phyloP scores from a whole-genome alignment of 1,140 invertebrate species.

The Campoletis sonorensis region DNA sequence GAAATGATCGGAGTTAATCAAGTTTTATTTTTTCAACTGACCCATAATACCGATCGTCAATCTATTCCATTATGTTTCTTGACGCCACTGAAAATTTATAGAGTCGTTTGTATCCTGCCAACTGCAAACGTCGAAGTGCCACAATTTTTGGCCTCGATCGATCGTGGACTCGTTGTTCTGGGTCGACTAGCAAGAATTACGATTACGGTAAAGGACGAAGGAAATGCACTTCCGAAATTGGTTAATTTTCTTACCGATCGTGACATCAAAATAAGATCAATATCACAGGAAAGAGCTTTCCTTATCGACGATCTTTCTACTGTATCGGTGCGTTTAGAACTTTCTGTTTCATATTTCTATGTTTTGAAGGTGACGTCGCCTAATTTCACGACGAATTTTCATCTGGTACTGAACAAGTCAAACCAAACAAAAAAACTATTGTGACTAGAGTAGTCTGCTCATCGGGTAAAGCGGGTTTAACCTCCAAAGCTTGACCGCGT shows the following conservation, averaged over 20 bases:
- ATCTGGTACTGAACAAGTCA: too few species aligned
- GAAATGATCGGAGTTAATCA: too few species aligned
- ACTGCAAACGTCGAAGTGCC: conserved; percentile 15
- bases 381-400: too few species aligned
- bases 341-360: not conserved
- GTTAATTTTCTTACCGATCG: not conserved
- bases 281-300: conserved; percentile 14
- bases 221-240: not conserved
- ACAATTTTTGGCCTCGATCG: conserved; percentile 17
- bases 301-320: conserved; percentile 4
- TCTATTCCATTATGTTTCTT: not conserved
- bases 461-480: too few species aligned
- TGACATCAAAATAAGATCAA: conserved; percentile 8
- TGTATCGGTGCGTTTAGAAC: not conserved
- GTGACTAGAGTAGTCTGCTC: too few species aligned
- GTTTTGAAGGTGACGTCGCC: too few species aligned
- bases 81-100: not conserved
- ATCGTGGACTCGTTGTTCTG: conserved; percentile 1
- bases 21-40: not conserved
- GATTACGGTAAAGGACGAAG: not conserved
- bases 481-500: too few species aligned
- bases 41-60: not conserved
- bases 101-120: conserved; percentile 23
- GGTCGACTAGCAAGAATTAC: conserved; percentile 24
- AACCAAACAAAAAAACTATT: too few species aligned